Percentiles rank a stretch among this genome's conserved stretches.
Evolutionary conservation across 2,797 vertebrate genomes (phyloP).

Genomic region (Fistularia commersonii): DNA sequence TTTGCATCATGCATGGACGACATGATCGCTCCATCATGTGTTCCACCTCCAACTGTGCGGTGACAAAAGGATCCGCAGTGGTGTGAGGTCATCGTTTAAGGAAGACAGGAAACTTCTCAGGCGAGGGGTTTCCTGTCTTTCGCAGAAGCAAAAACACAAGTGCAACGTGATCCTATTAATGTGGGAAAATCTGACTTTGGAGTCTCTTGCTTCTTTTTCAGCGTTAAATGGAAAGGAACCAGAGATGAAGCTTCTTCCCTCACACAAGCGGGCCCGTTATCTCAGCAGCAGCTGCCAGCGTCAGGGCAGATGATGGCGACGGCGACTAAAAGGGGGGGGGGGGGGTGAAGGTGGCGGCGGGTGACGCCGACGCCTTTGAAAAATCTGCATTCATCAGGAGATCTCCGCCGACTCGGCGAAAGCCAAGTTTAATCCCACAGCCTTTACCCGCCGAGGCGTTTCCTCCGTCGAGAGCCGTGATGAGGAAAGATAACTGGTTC

Average conservation of each 20-base stretch:
- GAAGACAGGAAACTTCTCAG: too few relatives aligned
- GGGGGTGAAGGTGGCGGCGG: slow-evolving; percentile 13
- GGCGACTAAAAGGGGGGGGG: slow-evolving; percentile 7
- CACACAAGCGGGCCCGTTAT: slow-evolving; percentile 7
- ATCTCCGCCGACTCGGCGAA: slow-evolving; percentile 16
- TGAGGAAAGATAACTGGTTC: slow-evolving; percentile 18
- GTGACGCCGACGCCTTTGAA: slow-evolving; percentile 4
- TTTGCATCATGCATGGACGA: too few relatives aligned
- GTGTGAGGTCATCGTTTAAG: too few relatives aligned
- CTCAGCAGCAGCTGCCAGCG: slow-evolving; percentile 10
- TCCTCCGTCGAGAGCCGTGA: slow-evolving; percentile 28
- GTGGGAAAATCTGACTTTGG: too few relatives aligned
- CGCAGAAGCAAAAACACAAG: too few relatives aligned
- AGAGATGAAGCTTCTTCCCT: background rate
- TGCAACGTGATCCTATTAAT: too few relatives aligned
- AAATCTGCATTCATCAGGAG: slow-evolving; percentile 34
- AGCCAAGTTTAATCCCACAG: slow-evolving; percentile 38
- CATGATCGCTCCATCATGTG: too few relatives aligned
- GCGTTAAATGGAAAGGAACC: too few relatives aligned
- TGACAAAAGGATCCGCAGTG: too few relatives aligned
- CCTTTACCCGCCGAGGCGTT: slow-evolving; percentile 38
- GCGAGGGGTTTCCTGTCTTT: too few relatives aligned
- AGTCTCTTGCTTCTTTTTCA: too few relatives aligned
- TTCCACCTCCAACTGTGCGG: too few relatives aligned
- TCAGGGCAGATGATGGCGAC: background rate